A percentile compares a stretch with the other conserved stretches of the same genome.
Conservation (phyloP, 2,888 invertebrate species). For the Pseudeuparius sepicola region DNA sequence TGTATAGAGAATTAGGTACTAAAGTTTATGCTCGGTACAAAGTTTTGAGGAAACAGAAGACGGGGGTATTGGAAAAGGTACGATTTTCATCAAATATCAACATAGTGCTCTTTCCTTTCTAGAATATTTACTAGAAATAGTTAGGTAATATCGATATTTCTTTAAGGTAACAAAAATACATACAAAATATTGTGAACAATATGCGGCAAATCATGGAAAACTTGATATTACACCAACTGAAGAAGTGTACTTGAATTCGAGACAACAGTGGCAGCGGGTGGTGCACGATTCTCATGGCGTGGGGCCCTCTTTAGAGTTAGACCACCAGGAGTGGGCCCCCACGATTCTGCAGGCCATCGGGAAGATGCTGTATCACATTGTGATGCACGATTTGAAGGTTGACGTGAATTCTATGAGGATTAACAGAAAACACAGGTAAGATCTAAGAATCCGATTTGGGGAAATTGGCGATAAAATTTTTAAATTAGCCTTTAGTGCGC, state of each 20-base stretch:
- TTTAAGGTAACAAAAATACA: constrained; percentile 32
- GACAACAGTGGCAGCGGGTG: constrained; percentile 65
- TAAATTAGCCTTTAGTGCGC: too few species aligned
- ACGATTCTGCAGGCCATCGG: constrained; percentile 59
- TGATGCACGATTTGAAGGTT: constrained; percentile 76
- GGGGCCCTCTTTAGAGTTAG: constrained; percentile 33
- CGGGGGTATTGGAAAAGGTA: constrained; percentile 57
- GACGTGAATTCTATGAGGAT: constrained; percentile 58
- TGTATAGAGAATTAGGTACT: constrained; percentile 58
- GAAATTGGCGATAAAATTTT: too few species aligned
- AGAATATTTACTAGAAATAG: constrained; percentile 1
- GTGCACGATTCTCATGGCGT: constrained; percentile 39
- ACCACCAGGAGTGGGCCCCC: constrained; percentile 55
- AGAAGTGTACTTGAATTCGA: constrained; percentile 41
- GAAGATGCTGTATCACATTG: constrained; percentile 76
- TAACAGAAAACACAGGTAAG: constrained; percentile 41
- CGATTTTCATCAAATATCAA: constrained; percentile 27
- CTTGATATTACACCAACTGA: constrained; percentile 29
- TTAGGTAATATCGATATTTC: not conserved
- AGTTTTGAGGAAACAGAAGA: constrained; percentile 53
- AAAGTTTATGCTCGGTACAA: constrained; percentile 59
- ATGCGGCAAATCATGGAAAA: constrained; percentile 25
- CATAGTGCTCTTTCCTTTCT: not conserved
- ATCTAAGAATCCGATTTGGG: too few species aligned
- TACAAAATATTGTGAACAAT: constrained; percentile 32